A percentile compares a stretch with the other conserved stretches of the same genome.
Evolutionary conservation across 2,113 vertebrate genomes (phyloP).

Genomic region (Aphyosemion australe): DNA sequence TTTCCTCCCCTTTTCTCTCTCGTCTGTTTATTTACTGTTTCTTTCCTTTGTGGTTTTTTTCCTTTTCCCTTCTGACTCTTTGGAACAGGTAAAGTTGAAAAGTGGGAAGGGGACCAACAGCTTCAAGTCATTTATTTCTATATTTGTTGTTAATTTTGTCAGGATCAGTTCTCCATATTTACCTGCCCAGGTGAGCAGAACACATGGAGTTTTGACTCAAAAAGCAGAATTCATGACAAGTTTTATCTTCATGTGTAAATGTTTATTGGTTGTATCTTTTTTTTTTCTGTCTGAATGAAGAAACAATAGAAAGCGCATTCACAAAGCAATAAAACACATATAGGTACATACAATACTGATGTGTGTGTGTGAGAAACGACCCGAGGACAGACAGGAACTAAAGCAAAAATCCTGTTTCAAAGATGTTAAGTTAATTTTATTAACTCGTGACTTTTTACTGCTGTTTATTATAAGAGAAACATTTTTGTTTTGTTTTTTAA

Average conservation of each 20-base stretch:
- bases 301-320: constrained; percentile 62
- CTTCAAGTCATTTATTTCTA: too few species aligned
- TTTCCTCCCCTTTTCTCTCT: too few species aligned
- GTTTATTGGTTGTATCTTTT: constrained; percentile 53
- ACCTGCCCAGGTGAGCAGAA: too few species aligned
- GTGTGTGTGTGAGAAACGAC: constrained; percentile 22
- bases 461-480: neutral
- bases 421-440: constrained; percentile 7
- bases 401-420: constrained; percentile 13
- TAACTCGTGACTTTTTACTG: too few species aligned
- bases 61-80: too few species aligned
- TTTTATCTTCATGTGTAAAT: constrained; percentile 42
- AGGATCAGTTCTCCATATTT: too few species aligned
- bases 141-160: too few species aligned
- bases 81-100: too few species aligned
- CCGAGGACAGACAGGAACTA: constrained; percentile 1
- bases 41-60: too few species aligned
- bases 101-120: too few species aligned
- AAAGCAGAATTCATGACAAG: neutral
- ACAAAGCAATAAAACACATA: constrained; percentile 65
- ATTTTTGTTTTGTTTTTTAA: neutral
- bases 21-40: too few species aligned
- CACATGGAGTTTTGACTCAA: too few species aligned
- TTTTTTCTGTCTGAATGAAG: constrained; percentile 31
- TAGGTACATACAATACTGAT: constrained; percentile 53